Evolutionary conservation across 2,888 invertebrate species (phyloP).

Genomic region (Isotomurus palustris): DNA sequence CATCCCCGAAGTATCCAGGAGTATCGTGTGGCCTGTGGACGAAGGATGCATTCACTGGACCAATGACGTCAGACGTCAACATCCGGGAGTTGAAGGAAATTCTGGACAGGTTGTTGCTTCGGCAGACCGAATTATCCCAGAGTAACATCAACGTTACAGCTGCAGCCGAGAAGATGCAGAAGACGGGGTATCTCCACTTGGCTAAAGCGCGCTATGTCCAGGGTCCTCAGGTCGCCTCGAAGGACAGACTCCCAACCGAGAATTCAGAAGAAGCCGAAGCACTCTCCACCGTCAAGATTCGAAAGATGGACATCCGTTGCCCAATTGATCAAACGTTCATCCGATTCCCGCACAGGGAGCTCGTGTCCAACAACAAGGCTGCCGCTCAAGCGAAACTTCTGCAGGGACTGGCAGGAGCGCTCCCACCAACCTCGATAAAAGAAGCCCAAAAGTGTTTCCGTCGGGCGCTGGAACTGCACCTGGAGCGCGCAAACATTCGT

Average conservation of each 20-base stretch:
- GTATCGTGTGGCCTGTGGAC: no score
- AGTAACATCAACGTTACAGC: conserved; percentile 65
- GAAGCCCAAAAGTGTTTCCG: conserved; percentile 70
- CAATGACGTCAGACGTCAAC: no score
- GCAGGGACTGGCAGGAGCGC: conserved; percentile 80
- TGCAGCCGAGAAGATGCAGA: conserved; percentile 64
- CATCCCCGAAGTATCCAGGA: no score
- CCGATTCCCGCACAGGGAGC: no score
- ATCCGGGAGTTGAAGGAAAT: no score
- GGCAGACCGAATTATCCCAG: conserved; percentile 67
- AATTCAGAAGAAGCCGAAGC: conserved; percentile 51
- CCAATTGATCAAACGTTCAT: no score
- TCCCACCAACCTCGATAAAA: conserved; percentile 74
- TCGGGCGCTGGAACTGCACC: conserved; percentile 61
- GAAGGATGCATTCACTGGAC: no score
- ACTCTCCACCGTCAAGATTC: conserved; percentile 47
- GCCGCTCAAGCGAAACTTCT: conserved; percentile 59
- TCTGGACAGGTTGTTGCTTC: conserved; percentile 65
- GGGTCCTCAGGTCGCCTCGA: conserved; percentile 68
- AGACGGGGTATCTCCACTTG: conserved; percentile 66
- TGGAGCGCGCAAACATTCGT: conserved; percentile 51
- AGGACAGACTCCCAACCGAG: conserved; percentile 66
- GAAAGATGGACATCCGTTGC: no score
- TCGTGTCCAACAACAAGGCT: no score
- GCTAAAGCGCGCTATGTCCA: conserved; percentile 75